Evolutionary conservation across 1,140 invertebrate genomes (phyloP).

Genomic region (Metopolophium dirhodum): DNA sequence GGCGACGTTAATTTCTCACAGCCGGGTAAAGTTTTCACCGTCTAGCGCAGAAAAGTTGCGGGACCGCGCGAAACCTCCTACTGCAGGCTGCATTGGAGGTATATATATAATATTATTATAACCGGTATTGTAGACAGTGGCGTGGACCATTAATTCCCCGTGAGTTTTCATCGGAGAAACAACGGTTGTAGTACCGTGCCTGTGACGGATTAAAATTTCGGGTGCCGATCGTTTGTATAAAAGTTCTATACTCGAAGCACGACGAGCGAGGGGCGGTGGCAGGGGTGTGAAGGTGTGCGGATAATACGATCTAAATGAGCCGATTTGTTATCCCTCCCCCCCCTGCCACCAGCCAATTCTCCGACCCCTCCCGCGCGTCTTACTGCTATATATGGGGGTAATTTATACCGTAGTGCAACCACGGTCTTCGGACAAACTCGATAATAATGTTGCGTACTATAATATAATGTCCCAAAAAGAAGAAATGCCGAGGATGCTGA

Average conservation of each 20-base stretch:
- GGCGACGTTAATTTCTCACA: constrained; percentile 24
- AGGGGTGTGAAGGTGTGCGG: neutral
- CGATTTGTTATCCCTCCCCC: constrained; percentile 6
- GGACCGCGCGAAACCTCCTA: neutral
- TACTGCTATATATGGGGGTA: neutral
- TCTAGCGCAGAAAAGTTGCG: constrained; percentile 23
- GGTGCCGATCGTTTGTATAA: constrained; percentile 43
- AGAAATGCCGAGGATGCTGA: no score
- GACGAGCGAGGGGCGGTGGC: neutral
- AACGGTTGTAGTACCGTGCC: neutral
- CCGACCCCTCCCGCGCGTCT: neutral
- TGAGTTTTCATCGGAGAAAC: constrained; percentile 37
- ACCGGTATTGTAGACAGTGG: neutral
- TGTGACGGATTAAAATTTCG: constrained; percentile 51
- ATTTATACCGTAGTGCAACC: neutral
- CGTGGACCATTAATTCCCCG: constrained; percentile 9
- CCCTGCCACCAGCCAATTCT: no score
- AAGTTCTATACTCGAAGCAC: neutral
- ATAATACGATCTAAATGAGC: neutral
- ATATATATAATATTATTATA: neutral
- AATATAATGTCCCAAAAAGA: no score
- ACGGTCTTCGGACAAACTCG: neutral
- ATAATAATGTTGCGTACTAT: neutral
- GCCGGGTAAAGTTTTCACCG: neutral
- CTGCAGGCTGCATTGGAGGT: neutral